Conservation (phyloP, 1,140 invertebrate genomes). For the Drosophila nikananu region DNA sequence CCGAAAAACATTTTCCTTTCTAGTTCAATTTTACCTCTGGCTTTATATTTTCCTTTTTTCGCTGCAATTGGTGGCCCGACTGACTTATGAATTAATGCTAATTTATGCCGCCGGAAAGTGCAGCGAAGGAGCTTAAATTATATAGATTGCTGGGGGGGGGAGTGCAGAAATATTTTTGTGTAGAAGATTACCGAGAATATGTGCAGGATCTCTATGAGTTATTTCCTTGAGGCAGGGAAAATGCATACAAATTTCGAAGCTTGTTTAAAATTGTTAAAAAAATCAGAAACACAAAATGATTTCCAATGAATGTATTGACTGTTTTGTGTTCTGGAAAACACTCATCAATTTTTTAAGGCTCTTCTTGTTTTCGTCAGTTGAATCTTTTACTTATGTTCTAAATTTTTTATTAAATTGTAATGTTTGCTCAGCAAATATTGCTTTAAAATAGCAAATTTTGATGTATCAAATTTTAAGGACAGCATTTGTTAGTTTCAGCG, state of each 20-base stretch:
- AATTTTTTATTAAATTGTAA: too few species aligned
- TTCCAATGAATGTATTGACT: neutral
- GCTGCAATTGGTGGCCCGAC: conserved; percentile 26
- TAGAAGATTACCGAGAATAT: neutral
- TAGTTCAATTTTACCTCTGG: conserved; percentile 19
- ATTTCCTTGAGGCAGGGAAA: too few species aligned
- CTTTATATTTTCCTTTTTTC: conserved; percentile 23
- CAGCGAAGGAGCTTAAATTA: conserved; percentile 58
- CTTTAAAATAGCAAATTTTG: too few species aligned
- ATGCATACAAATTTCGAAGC: neutral
- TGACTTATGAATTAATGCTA: conserved; percentile 75
- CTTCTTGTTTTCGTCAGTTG: too few species aligned
- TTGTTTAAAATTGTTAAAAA: too few species aligned
- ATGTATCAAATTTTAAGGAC: neutral
- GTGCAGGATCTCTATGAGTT: neutral
- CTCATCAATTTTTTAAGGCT: neutral
- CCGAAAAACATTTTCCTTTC: conserved; percentile 57
- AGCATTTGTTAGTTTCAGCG: neutral
- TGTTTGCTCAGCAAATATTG: too few species aligned
- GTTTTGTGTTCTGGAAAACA: neutral
- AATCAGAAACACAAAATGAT: neutral
- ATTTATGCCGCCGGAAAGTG: conserved; percentile 72
- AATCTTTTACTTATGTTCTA: too few species aligned
- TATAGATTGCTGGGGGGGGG: conserved; percentile 24
- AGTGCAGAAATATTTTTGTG: conserved; percentile 22